Base-by-base conservation (phyloP, 2,797 vertebrate species). In the Otus scops region DNA sequence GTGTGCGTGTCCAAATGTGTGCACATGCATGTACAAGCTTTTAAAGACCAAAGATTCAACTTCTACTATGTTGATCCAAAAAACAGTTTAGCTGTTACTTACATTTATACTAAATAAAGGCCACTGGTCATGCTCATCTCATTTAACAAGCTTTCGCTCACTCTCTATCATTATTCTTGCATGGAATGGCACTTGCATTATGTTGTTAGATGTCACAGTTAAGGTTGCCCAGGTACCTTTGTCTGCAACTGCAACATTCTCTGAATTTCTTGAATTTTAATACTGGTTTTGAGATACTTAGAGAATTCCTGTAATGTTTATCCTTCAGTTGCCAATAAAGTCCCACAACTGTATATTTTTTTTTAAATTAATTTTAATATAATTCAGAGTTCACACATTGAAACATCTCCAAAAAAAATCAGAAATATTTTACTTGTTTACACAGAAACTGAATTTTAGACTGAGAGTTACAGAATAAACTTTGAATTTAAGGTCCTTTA, bases 211-310 rank as follows among this genome's bases (percentile, higher is more conserved):
- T 19, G 7, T 8, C 64, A 65, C 50, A 51, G 15, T 38, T 69
- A 43, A 76, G 34, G 51, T 2, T 65, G 24, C 13, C 11, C 47
- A 73, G 28, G 43, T 76, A 47, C 51, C 47, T 10, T 50, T 22
- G 60, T 18, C 41, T 73, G 21, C 32, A 91, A 41, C 65, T 47
- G 57, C 32, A 82, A 80, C 11, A 13, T 51, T 43, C 30, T 38
- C 47, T 48, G 60, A 47, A 73, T 87, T 90, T 79, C 80, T 18
- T 78, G 5, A 70, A 39, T 88, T 92, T 88, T 74, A 92, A 85
- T 67, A 47, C 10, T 34, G 20, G 20, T 24, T 79, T 85, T 38
- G 47, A 85, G 43, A 94, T 26, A 81, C 5, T 43, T 30, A 26
- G 2, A 20, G 59, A 85, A 69, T 67, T 86, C 22, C 48, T 50